phyloP scores from a whole-genome alignment of 1,140 invertebrate genomes.

The Drosophila sturtevanti region DNA sequence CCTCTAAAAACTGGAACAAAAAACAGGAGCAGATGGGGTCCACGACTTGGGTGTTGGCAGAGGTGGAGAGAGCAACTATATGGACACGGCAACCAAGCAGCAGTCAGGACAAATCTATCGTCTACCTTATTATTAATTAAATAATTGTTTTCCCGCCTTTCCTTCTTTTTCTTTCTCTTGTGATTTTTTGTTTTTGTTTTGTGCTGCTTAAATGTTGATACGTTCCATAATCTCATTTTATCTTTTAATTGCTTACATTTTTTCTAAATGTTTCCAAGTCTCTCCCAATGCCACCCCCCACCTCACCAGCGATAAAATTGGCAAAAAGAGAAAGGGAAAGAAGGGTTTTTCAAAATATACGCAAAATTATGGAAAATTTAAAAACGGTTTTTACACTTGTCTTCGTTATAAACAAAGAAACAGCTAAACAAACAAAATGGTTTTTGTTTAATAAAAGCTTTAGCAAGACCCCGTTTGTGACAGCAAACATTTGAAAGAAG shows the following conservation, averaged over 20 bases:
- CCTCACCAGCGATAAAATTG: not conserved
- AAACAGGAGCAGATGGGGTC: not conserved
- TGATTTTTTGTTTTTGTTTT: not conserved
- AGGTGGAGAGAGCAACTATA: not conserved
- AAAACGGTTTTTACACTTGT: not conserved
- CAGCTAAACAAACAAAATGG: not conserved
- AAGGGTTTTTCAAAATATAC: not conserved
- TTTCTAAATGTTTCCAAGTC: not conserved
- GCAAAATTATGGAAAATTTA: not conserved
- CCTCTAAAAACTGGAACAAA: conserved; percentile 44
- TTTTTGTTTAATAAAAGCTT: not conserved
- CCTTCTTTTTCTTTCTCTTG: not conserved
- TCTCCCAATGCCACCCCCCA: not conserved
- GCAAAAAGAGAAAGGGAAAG: not conserved
- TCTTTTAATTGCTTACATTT: not conserved
- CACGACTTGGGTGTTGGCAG: not conserved
- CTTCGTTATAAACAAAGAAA: not conserved
- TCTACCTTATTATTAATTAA: conserved; percentile 25
- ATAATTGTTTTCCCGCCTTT: conserved; percentile 10
- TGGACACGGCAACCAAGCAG: conserved; percentile 6
- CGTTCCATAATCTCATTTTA: conserved; percentile 4
- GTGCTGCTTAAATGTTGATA: not conserved
- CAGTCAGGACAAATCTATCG: conserved; percentile 6
- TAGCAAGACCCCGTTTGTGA: no score
- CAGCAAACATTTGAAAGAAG: no score